phyloP scores from a whole-genome alignment of 2,888 invertebrate species.

The Lysandra bellargus region DNA sequence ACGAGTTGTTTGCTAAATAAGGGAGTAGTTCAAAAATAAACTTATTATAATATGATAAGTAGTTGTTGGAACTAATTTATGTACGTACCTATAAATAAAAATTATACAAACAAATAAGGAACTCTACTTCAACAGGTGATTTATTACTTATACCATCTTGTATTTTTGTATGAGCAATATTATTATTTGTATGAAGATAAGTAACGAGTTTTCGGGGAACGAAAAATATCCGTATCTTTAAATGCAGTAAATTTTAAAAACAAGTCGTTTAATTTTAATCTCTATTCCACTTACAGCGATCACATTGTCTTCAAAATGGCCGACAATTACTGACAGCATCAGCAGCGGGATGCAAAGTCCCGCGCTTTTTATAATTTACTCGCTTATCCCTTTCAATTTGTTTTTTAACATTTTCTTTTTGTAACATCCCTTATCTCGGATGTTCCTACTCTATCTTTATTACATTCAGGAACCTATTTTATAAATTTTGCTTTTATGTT shows the following conservation, averaged over 20 bases:
- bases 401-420: constrained; percentile 46
- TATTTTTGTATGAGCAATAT: no score
- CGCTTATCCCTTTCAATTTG: constrained; percentile 62
- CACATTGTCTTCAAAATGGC: constrained; percentile 45
- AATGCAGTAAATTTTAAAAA: constrained; percentile 7
- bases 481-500: constrained; percentile 25
- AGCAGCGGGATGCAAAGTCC: constrained; percentile 59
- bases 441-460: constrained; percentile 44
- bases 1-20: neutral
- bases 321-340: constrained; percentile 53
- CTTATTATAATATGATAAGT: neutral
- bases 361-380: constrained; percentile 68
- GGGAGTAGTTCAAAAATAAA: neutral
- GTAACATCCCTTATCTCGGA: constrained; percentile 66
- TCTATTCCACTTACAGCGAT: neutral
- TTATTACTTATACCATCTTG: no score
- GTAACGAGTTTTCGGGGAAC: neutral
- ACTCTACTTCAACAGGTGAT: no score
- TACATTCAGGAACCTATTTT: constrained; percentile 30
- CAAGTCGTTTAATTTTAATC: constrained; percentile 14
- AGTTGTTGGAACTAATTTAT: no score
- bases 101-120: no score
- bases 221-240: neutral
- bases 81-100: no score
- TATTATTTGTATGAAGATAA: no score